These are phyloP conservation scores for Heterodera carotae DNA, from an alignment of 1,140 invertebrate species.

Conservation along the genomic window DNA sequence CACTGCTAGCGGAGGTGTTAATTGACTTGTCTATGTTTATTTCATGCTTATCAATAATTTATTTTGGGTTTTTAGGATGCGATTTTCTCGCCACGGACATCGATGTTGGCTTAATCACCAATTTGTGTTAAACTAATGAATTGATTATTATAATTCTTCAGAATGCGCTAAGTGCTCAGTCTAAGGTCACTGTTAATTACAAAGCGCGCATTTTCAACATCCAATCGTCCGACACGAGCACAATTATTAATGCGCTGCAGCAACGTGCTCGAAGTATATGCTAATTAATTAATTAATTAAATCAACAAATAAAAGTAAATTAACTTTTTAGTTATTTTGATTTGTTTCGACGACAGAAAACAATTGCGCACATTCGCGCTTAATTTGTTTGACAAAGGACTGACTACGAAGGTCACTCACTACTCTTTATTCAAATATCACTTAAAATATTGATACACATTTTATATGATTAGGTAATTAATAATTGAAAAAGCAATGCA, in stretches of 20 bases:
- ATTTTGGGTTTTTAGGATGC: neutral
- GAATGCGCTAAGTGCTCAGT: neutral
- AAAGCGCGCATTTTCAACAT: neutral
- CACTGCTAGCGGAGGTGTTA: neutral
- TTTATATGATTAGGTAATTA: neutral
- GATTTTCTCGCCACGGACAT: neutral
- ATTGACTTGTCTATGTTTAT: neutral
- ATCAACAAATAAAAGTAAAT: neutral
- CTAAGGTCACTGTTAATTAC: neutral
- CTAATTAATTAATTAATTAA: neutral
- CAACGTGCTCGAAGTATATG: constrained; percentile 36
- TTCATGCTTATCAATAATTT: neutral
- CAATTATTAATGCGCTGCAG: neutral
- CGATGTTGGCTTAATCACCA: neutral
- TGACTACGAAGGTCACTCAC: constrained; percentile 38
- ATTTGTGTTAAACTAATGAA: neutral
- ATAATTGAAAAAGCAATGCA: too few relatives aligned
- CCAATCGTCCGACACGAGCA: neutral
- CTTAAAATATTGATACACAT: too few relatives aligned
- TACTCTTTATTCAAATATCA: too few relatives aligned
- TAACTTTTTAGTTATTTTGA: neutral
- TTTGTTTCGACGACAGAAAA: neutral
- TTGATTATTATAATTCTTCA: neutral
- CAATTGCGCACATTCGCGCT: constrained; percentile 41
- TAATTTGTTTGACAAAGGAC: constrained; percentile 34